Percentiles rank a stretch among this genome's conserved stretches.
Evolutionary conservation across 2,888 invertebrate species (phyloP).

Genomic region (Phania funesta): DNA sequence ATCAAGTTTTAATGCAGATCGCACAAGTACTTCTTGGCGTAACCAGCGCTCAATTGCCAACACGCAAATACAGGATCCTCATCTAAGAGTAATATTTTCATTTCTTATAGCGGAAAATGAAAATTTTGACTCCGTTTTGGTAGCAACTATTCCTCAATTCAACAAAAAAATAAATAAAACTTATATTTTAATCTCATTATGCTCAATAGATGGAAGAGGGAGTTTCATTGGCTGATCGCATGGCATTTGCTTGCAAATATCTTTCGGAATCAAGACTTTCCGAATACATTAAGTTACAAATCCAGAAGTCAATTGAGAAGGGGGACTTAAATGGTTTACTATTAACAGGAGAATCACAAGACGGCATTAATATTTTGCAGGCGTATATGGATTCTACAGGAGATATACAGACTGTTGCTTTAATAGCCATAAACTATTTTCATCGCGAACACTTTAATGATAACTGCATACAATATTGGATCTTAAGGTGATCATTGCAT

Average conservation of each 20-base stretch:
- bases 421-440: constrained; percentile 89
- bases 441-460: constrained; percentile 86
- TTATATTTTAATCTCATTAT: neutral
- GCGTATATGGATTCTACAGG: constrained; percentile 92
- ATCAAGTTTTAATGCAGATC: constrained; percentile 92
- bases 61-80: constrained; percentile 91
- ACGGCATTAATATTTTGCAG: constrained; percentile 90
- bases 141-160: constrained; percentile 75
- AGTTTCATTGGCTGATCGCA: constrained; percentile 91
- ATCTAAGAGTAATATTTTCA: constrained; percentile 93
- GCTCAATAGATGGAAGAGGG: constrained; percentile 87
- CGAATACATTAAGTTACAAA: constrained; percentile 88
- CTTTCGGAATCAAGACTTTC: constrained; percentile 89
- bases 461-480: constrained; percentile 85
- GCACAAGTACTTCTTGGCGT: constrained; percentile 87
- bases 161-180: neutral
- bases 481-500: constrained; percentile 81
- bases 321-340: constrained; percentile 93
- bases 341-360: constrained; percentile 89
- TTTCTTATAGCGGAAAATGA: constrained; percentile 92
- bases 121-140: constrained; percentile 88
- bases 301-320: constrained; percentile 85
- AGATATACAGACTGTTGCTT: constrained; percentile 94
- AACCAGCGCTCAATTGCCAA: constrained; percentile 88
- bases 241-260: constrained; percentile 95